Base-by-base conservation (phyloP, 2,113 vertebrate species). In the Chascanopsetta lugubris region DNA sequence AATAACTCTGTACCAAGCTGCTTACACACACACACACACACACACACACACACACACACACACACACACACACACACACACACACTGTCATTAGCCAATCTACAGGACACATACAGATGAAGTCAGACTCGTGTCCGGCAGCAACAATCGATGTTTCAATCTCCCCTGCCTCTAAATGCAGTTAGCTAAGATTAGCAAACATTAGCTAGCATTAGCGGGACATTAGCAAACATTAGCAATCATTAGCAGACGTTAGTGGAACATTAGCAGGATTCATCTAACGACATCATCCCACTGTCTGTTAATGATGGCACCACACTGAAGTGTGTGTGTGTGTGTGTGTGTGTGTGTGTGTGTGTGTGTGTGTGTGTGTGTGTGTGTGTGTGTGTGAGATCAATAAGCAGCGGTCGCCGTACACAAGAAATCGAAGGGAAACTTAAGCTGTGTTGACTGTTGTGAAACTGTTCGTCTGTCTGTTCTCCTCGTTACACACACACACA, bases 361-460 rank as follows among this genome's bases (percentile, higher is more conserved):
- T 71, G 2, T 82, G 69, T 50, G 55, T 60, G n/a, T 47, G 13
- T 45, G 55, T 18, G 55, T 71, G 2, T 82, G 69, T 50, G 55
- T 60, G n/a, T 47, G 13, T 45, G 55, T 18, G 30, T 29, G 59
- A 60, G 54, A 88, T 91, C 82, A 80, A 82, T 88, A 70, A 47
- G 49, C 49, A 65, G 63, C 17, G 78, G 82, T 51, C 57, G 51
- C 71, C 69, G 67, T 54, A 48, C 5, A 29, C 72, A 83, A 77
- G 80, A 89, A 85, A 91, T 90, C 72, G 34, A 89, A 87, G 68
- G 40, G 85, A 87, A 85, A 85, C 80, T 62, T 73, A 75, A 89
- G 74, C 72, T 36, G 21, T 3, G 22, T 18, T 77, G 75, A 88
- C 84, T 60, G 49, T 62, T 84, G 65, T 70, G 76, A 82, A 80